These are phyloP conservation scores for Plutomurus gul DNA, from an alignment of 1,140 invertebrate species.

Conservation along the genomic window DNA sequence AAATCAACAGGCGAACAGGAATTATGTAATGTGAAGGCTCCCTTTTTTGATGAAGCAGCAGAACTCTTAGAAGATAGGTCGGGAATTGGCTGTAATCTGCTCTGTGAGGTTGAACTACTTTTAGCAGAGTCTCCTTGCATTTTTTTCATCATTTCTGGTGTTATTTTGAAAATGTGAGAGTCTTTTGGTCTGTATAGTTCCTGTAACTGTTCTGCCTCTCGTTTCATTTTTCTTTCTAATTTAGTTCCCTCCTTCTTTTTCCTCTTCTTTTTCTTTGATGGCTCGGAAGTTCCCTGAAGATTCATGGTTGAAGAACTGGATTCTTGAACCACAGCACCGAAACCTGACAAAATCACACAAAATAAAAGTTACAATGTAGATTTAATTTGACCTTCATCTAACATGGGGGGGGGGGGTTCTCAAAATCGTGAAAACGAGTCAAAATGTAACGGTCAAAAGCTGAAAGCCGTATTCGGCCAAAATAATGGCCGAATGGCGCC, in stretches of 20 bases:
- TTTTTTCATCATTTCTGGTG: constrained; percentile 19
- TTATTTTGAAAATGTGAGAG: constrained; percentile 44
- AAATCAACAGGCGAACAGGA: not conserved
- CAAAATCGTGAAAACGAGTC: no score
- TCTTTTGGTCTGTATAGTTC: constrained; percentile 48
- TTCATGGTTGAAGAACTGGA: not conserved
- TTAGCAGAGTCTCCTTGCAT: constrained; percentile 24
- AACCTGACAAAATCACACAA: no score
- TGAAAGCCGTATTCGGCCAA: no score
- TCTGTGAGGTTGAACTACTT: not conserved
- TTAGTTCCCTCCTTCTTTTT: constrained; percentile 41
- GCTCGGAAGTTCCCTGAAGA: not conserved
- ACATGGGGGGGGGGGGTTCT: no score
- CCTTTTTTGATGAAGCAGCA: not conserved
- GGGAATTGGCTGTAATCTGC: not conserved
- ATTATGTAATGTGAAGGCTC: not conserved
- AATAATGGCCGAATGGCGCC: no score
- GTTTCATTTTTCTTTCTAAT: constrained; percentile 20
- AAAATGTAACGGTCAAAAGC: no score
- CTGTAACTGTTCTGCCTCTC: constrained; percentile 43
- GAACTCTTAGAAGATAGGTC: not conserved
- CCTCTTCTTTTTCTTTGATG: not conserved
- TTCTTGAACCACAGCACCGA: not conserved
- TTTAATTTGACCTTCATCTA: no score
- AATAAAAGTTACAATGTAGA: no score